Evolutionary conservation across 2,888 invertebrate genomes (phyloP).

Genomic region (Mellilla xanthometata): DNA sequence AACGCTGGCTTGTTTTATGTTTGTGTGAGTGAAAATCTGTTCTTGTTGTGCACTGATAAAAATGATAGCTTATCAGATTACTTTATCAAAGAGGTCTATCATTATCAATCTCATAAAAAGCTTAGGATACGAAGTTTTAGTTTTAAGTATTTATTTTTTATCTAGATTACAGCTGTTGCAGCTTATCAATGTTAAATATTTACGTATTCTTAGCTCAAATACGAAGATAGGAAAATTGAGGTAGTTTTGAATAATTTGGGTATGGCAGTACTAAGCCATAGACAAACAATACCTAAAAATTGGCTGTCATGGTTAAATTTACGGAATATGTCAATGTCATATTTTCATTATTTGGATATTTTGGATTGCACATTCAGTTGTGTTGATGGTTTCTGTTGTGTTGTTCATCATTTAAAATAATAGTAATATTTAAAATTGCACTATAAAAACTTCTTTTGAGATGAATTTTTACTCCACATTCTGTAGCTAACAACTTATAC

Average conservation of each 20-base stretch:
- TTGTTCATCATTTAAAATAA: too few relatives aligned
- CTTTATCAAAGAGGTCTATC: slow-evolving; percentile 37
- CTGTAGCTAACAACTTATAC: too few relatives aligned
- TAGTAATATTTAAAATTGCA: too few relatives aligned
- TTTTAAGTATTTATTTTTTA: too few relatives aligned
- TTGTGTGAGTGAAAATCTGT: slow-evolving; percentile 60
- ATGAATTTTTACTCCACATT: too few relatives aligned
- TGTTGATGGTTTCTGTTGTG: background rate
- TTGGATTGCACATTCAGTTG: background rate
- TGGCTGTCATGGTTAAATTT: background rate
- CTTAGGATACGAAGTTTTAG: too few relatives aligned
- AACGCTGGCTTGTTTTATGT: slow-evolving; percentile 58
- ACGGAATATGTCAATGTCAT: background rate
- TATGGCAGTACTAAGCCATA: slow-evolving; percentile 4
- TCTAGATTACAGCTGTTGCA: too few relatives aligned
- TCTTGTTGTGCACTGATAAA: slow-evolving; percentile 72
- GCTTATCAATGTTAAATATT: too few relatives aligned
- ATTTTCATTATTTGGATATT: background rate
- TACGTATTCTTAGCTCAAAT: background rate
- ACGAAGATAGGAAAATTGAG: background rate
- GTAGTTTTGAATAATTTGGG: slow-evolving; percentile 2
- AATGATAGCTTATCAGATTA: slow-evolving; percentile 72
- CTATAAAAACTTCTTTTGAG: too few relatives aligned
- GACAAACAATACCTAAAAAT: background rate
- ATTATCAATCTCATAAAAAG: slow-evolving; percentile 23